Evolutionary conservation across 2,797 vertebrate species (phyloP), one percentile per base, ranked within the genome.

Genomic region (Neosalanx taihuensis): DNA sequence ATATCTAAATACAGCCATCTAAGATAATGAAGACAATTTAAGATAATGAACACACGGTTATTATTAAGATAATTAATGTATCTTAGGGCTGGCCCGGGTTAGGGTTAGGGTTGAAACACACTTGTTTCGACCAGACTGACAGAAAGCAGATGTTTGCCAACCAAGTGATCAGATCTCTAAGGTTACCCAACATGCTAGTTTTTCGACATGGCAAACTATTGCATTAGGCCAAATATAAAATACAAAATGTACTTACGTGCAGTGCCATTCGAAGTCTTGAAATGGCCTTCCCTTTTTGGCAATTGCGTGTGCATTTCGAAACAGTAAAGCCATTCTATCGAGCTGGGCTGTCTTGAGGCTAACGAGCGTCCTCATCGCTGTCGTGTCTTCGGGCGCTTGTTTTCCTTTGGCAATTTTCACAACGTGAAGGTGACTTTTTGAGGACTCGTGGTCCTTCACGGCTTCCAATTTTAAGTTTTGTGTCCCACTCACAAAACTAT

Each of bases 271-370:
- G 26, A 1, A 68, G n/a, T 68, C 51, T 30, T 7, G 23, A 57
- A 53, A 68, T 15, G 66, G 66, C 30, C 66, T 68, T 30, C 33
- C 33, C 69, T 70, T 70, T 62, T 60, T 70, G 6, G 51, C 51
- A 30, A 58, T 69, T 30, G 67, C 69, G n/a, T 70, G 58, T 31
- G 58, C 69, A 17, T 60, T 70, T 15, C 69, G 37, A 62, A 70
- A 62, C 17, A 70, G 57, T 37, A 70, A 41, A 0, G 0, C 41
- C 35, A 61, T 70, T 26, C 46, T 70, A 10, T 70, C 69, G 51
- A 69, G 31, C 67, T 69, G 23, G 2, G 53, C 29, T 4, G 51
- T 69, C 67, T 69, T 69, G 51, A 69, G 67, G 51, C 51, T 57
- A 29, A 26, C 33, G 2, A 58, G 67, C 31, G 53, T 15, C 67